Evolutionary conservation across 1,140 invertebrate genomes (phyloP), one percentile per base, ranked within the genome.

Genomic region (Drosophila guanche): DNA sequence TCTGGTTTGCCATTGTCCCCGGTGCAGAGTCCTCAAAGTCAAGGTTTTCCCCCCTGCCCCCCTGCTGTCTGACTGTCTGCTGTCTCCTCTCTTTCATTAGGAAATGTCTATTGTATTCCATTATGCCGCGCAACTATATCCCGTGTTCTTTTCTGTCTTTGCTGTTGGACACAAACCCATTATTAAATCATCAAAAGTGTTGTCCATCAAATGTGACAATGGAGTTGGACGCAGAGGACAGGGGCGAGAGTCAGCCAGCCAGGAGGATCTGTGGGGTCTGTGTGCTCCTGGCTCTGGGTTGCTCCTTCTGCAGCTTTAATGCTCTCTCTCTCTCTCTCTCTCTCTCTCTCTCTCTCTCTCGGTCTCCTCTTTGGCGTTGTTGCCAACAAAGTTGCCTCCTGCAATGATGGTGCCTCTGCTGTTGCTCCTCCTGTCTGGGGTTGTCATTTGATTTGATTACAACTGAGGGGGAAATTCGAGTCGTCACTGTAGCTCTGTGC

Each of bases 181-280:
- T 86, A 86, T 83, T 78, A 78, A 75, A 88, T 88, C 74, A 88
- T 78, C 78, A 86, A 81, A 88, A 78, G 83, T 78, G 83, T 88
- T 81, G 77, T 57, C 80, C 68, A 76, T 80, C 80, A 80, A 77
- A 86, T 86, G 81, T 86, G 77, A 86, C 80, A 85, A 80, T 86
- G 61, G 69, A 37, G 29, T 8, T 8, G 7, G 6, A 29, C 16
- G 3, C 29, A 37, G 33, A 37, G 16, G 33, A 27, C 25, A 27
- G 33, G 10, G 10, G 3, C n/a, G n/a, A 37, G 33, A 20, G 16
- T 20, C 16, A 20, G 16, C 10, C 33, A 37, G 4, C 33, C 8
- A 4, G 5, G 25, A 5, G 0, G 0, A 37, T 10, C 4, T 1
- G 25, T 29, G 20, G 41, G 57, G 16, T 55, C 33, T 48, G 22